Base-by-base conservation (phyloP, 2,113 vertebrate species). In the Thomomys bottae region DNA sequence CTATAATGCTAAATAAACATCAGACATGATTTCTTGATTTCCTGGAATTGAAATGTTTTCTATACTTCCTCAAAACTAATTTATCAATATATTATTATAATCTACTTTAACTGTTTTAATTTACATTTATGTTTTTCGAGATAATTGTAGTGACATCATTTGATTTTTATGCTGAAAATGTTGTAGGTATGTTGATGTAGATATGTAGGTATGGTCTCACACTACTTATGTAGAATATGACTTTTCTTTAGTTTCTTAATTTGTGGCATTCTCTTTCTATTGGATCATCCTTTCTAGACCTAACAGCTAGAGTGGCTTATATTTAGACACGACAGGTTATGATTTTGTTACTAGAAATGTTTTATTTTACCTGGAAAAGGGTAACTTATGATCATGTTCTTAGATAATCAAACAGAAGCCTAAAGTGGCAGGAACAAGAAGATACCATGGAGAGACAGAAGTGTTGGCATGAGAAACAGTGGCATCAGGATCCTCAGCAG, bases 401-500 rank as follows among this genome's bases (percentile, higher is more conserved):
- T 93, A 83, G 84, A 59, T 94, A 66, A 45, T 40, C 32, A 0
- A 0, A 79, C 36, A 92, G n/a, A 68, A 79, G 17, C 9, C 3
- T 38, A 36, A 95, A 95, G 6, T 40, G 12, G 5, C 9, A 14
- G 45, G 90, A 96, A 14, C 6, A 90, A 90, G 92, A 84, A 75
- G 67, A 36, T 30, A 14, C 91, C 38, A 28, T 3, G 26, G 84
- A 70, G 86, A 32, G 1, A 75, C 59, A 79, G 90, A 86, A 32
- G 0, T 24, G 14, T 78, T 97, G 97, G 92, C 94, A 93, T 0
- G 6, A 4, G 38, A 36, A 96, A 42, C 20, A 36, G 61, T 54
- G 71, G 59, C 96, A 97, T 95, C 96, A 96, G 96, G 94, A 94
- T 5, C 36, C 95, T 88, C 96, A 77, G 89, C 49, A 84, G 87